A percentile compares a stretch with the other conserved stretches of the same genome.
phyloP scores from a whole-genome alignment of 2,888 invertebrate genomes.

The Apamea anceps region DNA sequence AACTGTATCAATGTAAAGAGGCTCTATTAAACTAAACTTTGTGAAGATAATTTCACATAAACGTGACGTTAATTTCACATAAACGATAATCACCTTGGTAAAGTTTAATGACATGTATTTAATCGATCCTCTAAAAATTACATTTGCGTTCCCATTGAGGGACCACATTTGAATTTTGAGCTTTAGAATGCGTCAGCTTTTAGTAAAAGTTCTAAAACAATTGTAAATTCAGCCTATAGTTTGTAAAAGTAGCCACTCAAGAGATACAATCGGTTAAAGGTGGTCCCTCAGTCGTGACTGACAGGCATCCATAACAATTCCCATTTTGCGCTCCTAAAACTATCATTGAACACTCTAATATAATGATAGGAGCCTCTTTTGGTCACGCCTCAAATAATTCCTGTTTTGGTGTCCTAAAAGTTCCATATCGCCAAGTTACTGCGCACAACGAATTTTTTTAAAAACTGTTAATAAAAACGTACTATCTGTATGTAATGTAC shows the following conservation, averaged over 20 bases:
- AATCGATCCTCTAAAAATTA: neutral
- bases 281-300: no score
- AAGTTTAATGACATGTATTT: neutral
- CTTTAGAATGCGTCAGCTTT: no score
- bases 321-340: neutral
- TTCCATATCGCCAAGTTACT: neutral
- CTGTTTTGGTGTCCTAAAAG: neutral
- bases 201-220: no score
- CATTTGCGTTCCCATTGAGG: no score
- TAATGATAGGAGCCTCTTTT: neutral
- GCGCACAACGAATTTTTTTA: neutral
- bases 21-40: neutral
- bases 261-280: no score
- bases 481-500: no score
- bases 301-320: no score
- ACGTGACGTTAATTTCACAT: neutral
- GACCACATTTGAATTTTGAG: no score
- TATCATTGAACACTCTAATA: neutral
- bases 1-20: conserved; percentile 4
- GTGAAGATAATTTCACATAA: no score
- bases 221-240: no score
- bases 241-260: no score
- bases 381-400: neutral
- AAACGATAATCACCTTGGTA: neutral
- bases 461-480: no score